These are phyloP conservation scores for Megaustenia siamemsis DNA, from an alignment of 2,888 invertebrate species.

Conservation along the genomic window DNA sequence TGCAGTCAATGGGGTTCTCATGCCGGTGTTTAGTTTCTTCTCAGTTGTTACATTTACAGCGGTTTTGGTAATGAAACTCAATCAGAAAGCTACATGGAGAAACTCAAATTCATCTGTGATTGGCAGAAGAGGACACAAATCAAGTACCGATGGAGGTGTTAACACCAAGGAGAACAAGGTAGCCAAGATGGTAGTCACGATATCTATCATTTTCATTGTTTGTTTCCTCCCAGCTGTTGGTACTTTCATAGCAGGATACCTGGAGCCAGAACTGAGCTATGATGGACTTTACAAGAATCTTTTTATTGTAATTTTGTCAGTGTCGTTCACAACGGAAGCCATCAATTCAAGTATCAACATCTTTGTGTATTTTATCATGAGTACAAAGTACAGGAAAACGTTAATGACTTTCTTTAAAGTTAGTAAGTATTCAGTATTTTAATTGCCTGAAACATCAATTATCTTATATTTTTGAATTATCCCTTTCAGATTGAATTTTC, in stretches of 20 bases:
- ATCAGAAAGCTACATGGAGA: not conserved
- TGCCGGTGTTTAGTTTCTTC: not conserved
- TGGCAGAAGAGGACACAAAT: no score
- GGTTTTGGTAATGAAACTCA: not conserved
- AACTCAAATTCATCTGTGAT: not conserved
- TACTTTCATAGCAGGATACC: not conserved
- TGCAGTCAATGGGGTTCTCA: constrained; percentile 31
- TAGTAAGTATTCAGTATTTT: not conserved
- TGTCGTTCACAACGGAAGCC: not conserved
- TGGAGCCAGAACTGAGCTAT: constrained; percentile 12
- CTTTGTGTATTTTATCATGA: constrained; percentile 16
- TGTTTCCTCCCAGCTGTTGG: constrained; percentile 17
- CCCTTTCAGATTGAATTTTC: no score
- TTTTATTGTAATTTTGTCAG: not conserved
- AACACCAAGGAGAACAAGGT: not conserved
- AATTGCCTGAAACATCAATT: no score
- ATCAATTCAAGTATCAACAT: constrained; percentile 32
- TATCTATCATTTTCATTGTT: constrained; percentile 9
- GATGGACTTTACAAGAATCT: constrained; percentile 1
- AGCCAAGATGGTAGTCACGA: constrained; percentile 1
- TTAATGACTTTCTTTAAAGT: not conserved
- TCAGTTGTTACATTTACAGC: not conserved
- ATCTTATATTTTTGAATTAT: no score
- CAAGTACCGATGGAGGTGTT: not conserved
- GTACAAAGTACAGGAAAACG: constrained; percentile 1